Percentiles rank a stretch among this genome's conserved stretches.
These are phyloP conservation scores for Eublepharis macularius DNA, from an alignment of 2,113 vertebrate species.

Conservation along the genomic window DNA sequence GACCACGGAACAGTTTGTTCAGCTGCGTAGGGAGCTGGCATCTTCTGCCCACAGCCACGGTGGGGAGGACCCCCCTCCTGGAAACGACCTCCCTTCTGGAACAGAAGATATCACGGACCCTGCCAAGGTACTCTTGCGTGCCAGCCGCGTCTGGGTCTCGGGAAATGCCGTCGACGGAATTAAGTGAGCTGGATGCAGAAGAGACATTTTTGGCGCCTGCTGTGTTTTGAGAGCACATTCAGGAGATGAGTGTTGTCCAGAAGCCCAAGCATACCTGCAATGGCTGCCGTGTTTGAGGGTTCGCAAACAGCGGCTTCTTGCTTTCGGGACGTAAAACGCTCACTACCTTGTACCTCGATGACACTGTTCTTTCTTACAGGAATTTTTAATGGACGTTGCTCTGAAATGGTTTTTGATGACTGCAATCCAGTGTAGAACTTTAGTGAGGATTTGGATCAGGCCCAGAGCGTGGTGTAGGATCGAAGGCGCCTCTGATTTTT, in stretches of 20 bases:
- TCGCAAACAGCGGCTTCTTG: neutral
- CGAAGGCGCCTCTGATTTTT: too few species aligned
- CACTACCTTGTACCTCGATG: neutral
- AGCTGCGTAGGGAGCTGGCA: conserved; percentile 89
- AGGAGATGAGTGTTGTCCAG: neutral
- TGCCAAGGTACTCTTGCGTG: conserved; percentile 81
- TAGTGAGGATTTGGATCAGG: neutral
- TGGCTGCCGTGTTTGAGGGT: neutral
- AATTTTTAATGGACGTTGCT: neutral
- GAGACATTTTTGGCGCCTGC: neutral
- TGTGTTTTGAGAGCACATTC: neutral
- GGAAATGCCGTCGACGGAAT: neutral
- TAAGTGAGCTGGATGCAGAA: neutral
- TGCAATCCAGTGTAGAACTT: neutral
- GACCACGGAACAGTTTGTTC: conserved; percentile 91
- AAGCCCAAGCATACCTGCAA: neutral
- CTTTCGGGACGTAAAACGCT: neutral
- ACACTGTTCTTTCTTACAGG: neutral
- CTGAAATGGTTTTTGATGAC: neutral
- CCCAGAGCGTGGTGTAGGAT: too few species aligned
- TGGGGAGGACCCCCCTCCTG: conserved; percentile 76
- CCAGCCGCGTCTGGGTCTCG: neutral
- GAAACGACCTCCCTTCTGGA: conserved; percentile 88
- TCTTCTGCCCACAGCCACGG: conserved; percentile 82
- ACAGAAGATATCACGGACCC: conserved; percentile 93